phyloP scores from a whole-genome alignment of 2,113 vertebrate species.

The Trachemys scripta region DNA sequence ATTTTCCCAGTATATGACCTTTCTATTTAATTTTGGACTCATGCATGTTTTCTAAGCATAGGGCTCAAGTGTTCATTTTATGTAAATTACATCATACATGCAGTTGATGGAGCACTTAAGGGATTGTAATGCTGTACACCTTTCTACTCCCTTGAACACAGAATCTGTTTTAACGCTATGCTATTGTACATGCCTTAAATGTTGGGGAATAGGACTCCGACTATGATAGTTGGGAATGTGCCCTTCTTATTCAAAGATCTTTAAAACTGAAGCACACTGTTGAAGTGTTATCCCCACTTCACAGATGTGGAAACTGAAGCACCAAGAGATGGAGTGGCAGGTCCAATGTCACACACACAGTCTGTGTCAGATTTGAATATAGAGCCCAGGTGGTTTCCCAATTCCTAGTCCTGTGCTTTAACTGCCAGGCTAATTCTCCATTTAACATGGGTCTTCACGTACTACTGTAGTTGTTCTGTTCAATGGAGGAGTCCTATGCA shows the following conservation, averaged over 20 bases:
- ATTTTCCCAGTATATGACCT: not conserved
- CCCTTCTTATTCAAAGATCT: not conserved
- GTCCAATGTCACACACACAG: not conserved
- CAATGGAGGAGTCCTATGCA: not conserved
- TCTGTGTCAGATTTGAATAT: not conserved
- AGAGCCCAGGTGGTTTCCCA: constrained; percentile 11
- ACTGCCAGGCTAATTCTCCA: constrained; percentile 5
- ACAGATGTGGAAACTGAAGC: not conserved
- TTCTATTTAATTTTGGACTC: not conserved
- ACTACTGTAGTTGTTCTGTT: not conserved
- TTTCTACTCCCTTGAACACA: not conserved
- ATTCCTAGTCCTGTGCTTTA: not conserved
- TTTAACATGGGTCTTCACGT: constrained; percentile 20
- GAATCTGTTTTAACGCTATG: not conserved
- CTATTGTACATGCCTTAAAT: not conserved
- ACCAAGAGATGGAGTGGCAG: not conserved
- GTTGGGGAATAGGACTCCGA: not conserved
- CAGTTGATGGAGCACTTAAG: not conserved
- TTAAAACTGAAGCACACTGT: not conserved
- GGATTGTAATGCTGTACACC: not conserved
- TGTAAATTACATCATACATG: not conserved
- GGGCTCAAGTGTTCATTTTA: not conserved
- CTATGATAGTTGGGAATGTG: not conserved
- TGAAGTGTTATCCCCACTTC: not conserved
- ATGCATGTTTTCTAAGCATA: not conserved